Conservation (phyloP, 2,797 vertebrate species). For the Caiman crocodilus region DNA sequence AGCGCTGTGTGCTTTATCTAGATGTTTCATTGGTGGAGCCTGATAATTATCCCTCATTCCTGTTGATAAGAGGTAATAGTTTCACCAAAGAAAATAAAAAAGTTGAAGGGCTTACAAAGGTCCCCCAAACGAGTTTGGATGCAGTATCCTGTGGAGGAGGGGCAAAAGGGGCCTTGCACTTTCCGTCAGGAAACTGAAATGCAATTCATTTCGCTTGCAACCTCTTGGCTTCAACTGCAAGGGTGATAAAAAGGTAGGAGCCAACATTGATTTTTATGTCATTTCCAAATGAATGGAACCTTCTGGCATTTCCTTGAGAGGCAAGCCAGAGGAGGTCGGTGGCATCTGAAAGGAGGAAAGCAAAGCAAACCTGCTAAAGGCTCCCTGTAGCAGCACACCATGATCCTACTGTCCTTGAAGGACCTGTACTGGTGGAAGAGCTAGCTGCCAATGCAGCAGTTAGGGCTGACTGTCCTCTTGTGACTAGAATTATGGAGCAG, state of each 20-base stretch:
- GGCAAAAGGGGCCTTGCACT: neutral
- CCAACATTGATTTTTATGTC: neutral
- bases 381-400: neutral
- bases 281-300: neutral
- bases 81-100: conserved; percentile 40
- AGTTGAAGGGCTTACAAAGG: neutral
- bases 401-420: neutral
- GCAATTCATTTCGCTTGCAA: neutral
- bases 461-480: neutral
- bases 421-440: neutral
- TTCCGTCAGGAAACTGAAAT: neutral
- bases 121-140: neutral
- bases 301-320: neutral
- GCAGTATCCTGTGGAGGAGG: neutral
- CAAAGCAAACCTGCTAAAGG: neutral
- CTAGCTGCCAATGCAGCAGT: neutral
- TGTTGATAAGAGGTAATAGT: conserved; percentile 10
- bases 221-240: accelerated
- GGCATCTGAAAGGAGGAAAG: neutral
- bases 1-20: conserved; percentile 26
- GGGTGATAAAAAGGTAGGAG: accelerated
- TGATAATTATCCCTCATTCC: conserved; percentile 44
- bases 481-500: neutral
- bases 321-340: neutral
- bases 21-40: conserved; percentile 34